Percentiles rank a stretch among this genome's conserved stretches.
These are phyloP conservation scores for Temnothorax longispinosus DNA, from an alignment of 1,140 invertebrate species.

Conservation along the genomic window DNA sequence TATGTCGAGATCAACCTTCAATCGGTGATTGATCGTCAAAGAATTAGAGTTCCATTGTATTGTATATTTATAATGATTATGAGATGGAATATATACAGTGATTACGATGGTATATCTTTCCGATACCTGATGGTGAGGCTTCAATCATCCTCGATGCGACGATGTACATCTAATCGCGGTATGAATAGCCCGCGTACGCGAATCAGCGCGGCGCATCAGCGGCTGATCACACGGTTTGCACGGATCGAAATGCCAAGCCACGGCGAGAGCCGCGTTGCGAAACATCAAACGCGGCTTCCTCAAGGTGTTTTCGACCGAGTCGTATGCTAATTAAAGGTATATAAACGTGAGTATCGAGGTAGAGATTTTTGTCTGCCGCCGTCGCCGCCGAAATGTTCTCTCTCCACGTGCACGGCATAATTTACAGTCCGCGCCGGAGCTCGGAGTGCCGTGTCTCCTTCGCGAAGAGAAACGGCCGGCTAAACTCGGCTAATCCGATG, in stretches of 20 bases:
- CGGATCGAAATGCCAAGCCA: conserved; percentile 56
- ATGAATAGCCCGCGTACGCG: background rate
- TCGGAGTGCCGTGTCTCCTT: conserved; percentile 31
- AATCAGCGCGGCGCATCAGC: background rate
- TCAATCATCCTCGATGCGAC: conserved; percentile 35
- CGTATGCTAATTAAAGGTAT: conserved; percentile 71
- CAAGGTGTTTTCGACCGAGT: conserved; percentile 53
- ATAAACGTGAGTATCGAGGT: conserved; percentile 43
- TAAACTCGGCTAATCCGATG: conserved; percentile 80
- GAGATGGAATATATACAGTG: background rate
- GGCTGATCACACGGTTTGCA: conserved; percentile 3
- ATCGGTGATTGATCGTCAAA: background rate
- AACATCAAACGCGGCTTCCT: conserved; percentile 24
- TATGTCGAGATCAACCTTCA: background rate
- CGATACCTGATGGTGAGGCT: conserved; percentile 1
- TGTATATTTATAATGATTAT: background rate
- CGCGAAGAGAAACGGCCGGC: conserved; percentile 65
- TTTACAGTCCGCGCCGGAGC: conserved; percentile 55
- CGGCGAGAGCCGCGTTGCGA: conserved; percentile 39
- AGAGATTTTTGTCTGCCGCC: conserved; percentile 57
- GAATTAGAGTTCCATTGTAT: conserved; percentile 1
- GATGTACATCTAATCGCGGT: conserved; percentile 10
- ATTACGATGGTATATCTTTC: background rate
- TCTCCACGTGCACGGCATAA: conserved; percentile 69
- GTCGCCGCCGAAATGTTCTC: conserved; percentile 60